Evolutionary conservation across 2,113 vertebrate species (phyloP), one percentile per base, ranked within the genome.

Genomic region (Bostrychus sinensis): DNA sequence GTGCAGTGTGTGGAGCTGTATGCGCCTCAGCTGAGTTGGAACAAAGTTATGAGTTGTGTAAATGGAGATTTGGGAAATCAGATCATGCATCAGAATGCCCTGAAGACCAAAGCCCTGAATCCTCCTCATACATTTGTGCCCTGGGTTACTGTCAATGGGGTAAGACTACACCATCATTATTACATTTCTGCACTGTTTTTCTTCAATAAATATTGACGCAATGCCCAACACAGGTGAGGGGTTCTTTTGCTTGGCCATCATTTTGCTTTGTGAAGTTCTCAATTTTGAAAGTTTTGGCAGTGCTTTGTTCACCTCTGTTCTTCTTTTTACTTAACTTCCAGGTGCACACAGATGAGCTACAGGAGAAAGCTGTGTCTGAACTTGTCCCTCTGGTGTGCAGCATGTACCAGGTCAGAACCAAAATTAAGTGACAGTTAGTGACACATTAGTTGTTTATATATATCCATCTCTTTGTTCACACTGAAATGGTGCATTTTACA

Each of bases 81-180:
- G 56, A 88, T 99, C 45, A 94, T 99, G 94, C 97, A 98, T 53
- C 25, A 11, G 39, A 98, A 98, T 0, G 96, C 97, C 0, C 62
- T 93, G 59, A 60, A 70, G 54, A 99, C 96, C 0, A 1, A 62
- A 0, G 89, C 89, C 0, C 88, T 99, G 23, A 57, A 91, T 0
- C 97, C 97, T 0, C 91, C 91, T 0, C 96, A 98, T 20, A 0
- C 92, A 0, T 99, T 93, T 0, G 96, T 98, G 48, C 96, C 97
- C 48, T 99, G 97, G 97, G 70, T 98, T n/a, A 88, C 95, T 22
- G 22, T 99, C 66, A 94, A 98, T 0, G 95, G 93, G 92, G 96
- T 97, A 86, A 80, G 86, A 36, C 26, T 25, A 20, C 17, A 20
- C 17, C 7, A 3, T 8, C 1, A 20, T 42, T n/a, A 8, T 42